These are phyloP conservation scores for Piscicola geometra DNA, from an alignment of 2,888 invertebrate species.

Conservation along the genomic window DNA sequence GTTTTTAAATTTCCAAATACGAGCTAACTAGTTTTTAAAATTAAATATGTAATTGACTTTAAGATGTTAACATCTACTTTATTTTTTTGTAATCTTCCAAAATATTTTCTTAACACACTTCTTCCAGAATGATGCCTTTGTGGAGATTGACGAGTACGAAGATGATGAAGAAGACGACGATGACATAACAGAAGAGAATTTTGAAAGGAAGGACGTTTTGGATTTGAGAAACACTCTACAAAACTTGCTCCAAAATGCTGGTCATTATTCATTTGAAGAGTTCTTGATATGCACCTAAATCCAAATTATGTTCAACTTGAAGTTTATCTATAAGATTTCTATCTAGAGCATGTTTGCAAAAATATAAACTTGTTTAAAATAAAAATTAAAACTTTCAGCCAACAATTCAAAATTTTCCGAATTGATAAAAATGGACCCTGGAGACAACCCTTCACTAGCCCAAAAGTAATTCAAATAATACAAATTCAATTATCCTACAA, in stretches of 20 bases:
- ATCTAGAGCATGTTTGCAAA: too few relatives aligned
- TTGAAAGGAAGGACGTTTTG: conserved; percentile 58
- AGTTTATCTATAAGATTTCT: not conserved
- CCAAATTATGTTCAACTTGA: not conserved
- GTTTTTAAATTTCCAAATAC: too few relatives aligned
- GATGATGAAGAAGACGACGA: conserved; percentile 33
- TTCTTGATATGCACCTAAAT: not conserved
- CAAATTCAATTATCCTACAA: too few relatives aligned
- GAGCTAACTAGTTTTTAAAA: too few relatives aligned
- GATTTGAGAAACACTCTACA: conserved; percentile 85
- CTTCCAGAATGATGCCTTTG: conserved; percentile 23
- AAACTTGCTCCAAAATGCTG: conserved; percentile 87
- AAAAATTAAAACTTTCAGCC: too few relatives aligned
- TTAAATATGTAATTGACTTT: too few relatives aligned
- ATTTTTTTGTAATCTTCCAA: too few relatives aligned
- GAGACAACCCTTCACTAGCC: not conserved
- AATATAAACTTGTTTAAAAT: too few relatives aligned
- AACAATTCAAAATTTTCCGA: not conserved
- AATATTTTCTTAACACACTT: not conserved
- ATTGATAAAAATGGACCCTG: conserved; percentile 7
- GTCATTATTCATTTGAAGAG: conserved; percentile 52
- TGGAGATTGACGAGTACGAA: conserved; percentile 35
- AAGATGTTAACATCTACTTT: too few relatives aligned
- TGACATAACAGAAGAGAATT: conserved; percentile 24
- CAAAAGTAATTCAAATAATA: not conserved